Evolutionary conservation across 1,140 invertebrate genomes (phyloP).

Genomic region (Mycetomoellerius zeteki): DNA sequence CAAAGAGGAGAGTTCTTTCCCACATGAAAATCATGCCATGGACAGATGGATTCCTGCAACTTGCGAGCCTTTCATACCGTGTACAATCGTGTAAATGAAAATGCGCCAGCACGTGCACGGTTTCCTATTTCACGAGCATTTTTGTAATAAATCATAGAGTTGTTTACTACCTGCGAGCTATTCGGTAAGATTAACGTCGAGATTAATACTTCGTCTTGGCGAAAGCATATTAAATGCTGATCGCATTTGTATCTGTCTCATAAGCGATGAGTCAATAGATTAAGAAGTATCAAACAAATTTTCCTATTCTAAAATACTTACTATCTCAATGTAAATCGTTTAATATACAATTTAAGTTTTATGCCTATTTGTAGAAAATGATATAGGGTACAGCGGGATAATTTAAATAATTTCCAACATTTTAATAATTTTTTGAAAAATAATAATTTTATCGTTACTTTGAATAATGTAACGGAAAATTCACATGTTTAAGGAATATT

Average conservation of each 20-base stretch:
- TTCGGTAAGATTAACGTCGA: constrained; percentile 27
- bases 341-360: constrained; percentile 7
- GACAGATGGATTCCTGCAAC: constrained; percentile 66
- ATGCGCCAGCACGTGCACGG: constrained; percentile 59
- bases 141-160: constrained; percentile 43
- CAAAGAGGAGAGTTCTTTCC: constrained; percentile 74
- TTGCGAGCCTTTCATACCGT: constrained; percentile 67
- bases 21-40: constrained; percentile 71
- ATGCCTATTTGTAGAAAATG: not conserved
- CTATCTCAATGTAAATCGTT: not conserved
- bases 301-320: constrained; percentile 27
- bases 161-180: constrained; percentile 32
- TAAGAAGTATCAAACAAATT: not conserved
- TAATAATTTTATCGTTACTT: no score
- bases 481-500: no score
- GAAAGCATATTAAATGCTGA: constrained; percentile 13
- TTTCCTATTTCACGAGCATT: constrained; percentile 52
- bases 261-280: not conserved
- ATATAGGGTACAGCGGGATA: no score
- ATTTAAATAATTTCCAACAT: no score
- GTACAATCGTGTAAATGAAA: constrained; percentile 64
- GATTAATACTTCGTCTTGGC: constrained; percentile 30
- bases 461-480: no score
- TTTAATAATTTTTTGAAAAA: no score
- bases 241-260: not conserved